phyloP scores from a whole-genome alignment of 1,140 invertebrate genomes.

The Anastatus disparis region DNA sequence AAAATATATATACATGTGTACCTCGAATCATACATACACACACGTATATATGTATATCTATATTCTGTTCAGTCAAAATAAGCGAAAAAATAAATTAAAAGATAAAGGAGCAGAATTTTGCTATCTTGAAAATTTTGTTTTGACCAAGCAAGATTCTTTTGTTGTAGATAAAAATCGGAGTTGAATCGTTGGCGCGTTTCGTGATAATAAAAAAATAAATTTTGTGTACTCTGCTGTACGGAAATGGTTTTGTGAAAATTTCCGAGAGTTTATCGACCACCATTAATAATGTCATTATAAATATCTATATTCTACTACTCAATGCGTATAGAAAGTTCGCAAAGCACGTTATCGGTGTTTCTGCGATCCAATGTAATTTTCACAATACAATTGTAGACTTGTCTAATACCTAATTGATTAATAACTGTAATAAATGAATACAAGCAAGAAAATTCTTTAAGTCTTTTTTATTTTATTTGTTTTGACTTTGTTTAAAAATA shows the following conservation, averaged over 20 bases:
- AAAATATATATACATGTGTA: slow-evolving; percentile 32
- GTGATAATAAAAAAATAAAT: no score
- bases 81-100: slow-evolving; percentile 4
- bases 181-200: background rate
- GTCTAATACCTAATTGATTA: slow-evolving; percentile 51
- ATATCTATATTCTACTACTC: slow-evolving; percentile 32
- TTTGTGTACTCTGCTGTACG: no score
- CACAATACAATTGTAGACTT: slow-evolving; percentile 45
- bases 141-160: background rate
- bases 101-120: background rate
- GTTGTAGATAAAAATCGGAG: background rate
- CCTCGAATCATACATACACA: slow-evolving; percentile 6
- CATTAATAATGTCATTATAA: slow-evolving; percentile 28
- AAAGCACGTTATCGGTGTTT: slow-evolving; percentile 31
- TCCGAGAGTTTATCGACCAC: background rate
- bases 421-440: slow-evolving; percentile 48
- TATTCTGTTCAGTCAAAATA: slow-evolving; percentile 5
- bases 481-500: no score
- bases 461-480: background rate
- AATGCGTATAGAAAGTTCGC: slow-evolving; percentile 8
- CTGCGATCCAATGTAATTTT: slow-evolving; percentile 50
- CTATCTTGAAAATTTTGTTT: background rate
- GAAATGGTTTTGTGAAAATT: slow-evolving; percentile 19
- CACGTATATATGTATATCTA: slow-evolving; percentile 4
- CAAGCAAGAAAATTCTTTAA: slow-evolving; percentile 23